Evolutionary conservation across 2,888 invertebrate genomes (phyloP).

Genomic region (Eumerus sabulonum): DNA sequence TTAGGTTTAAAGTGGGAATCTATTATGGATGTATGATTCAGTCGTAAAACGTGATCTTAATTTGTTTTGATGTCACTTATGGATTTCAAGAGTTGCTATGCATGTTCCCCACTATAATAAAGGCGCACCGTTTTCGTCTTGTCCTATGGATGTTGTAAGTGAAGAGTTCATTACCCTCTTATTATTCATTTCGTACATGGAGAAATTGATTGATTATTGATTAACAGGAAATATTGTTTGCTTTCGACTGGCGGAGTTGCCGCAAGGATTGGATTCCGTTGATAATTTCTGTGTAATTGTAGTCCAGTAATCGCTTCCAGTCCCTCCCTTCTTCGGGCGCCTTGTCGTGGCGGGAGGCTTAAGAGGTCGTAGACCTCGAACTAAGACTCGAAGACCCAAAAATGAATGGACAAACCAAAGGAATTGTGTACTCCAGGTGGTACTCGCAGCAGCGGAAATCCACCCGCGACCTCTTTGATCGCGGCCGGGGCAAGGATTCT

Average conservation of each 20-base stretch:
- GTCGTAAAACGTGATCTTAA: not conserved
- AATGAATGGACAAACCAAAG: too few species aligned
- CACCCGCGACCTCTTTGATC: too few species aligned
- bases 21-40: not conserved
- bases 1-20: conserved; percentile 1
- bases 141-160: too few species aligned
- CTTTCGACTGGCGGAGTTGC: not conserved
- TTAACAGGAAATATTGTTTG: not conserved
- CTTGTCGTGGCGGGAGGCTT: too few species aligned
- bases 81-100: not conserved
- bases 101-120: not conserved
- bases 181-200: not conserved
- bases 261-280: not conserved
- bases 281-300: not conserved
- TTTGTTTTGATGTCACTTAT: not conserved
- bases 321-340: too few species aligned
- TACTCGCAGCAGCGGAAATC: too few species aligned
- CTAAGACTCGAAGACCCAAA: too few species aligned
- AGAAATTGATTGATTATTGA: not conserved
- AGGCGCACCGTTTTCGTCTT: not conserved
- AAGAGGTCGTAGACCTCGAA: too few species aligned
- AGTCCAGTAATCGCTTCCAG: not conserved
- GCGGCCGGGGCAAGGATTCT: too few species aligned
- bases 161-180: not conserved
- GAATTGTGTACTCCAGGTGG: too few species aligned